phyloP scores from a whole-genome alignment of 2,888 invertebrate genomes.

The Eremobia ochroleuca region DNA sequence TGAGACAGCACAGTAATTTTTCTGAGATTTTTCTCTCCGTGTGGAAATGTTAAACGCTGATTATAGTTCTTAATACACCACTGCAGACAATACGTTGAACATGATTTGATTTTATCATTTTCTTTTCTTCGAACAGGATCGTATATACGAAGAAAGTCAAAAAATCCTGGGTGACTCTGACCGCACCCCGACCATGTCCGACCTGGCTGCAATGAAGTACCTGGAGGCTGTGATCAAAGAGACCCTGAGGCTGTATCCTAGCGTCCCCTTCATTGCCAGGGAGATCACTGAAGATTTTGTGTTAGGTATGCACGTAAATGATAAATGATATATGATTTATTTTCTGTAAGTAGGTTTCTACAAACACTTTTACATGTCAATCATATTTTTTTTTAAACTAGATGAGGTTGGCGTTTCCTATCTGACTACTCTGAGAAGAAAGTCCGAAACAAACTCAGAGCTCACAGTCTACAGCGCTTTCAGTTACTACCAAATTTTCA shows the following conservation, averaged over 20 bases:
- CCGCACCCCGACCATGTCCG: conserved; percentile 88
- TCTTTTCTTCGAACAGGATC: conserved; percentile 72
- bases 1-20: too few species aligned
- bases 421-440: too few species aligned
- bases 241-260: conserved; percentile 92
- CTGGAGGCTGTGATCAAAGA: conserved; percentile 94
- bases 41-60: neutral
- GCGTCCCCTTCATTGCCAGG: conserved; percentile 93
- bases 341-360: too few species aligned
- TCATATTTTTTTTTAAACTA: too few species aligned
- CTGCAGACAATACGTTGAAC: neutral
- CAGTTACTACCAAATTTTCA: neutral
- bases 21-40: too few species aligned
- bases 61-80: neutral
- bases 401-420: too few species aligned
- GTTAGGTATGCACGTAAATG: too few species aligned
- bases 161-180: conserved; percentile 80
- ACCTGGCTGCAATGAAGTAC: conserved; percentile 92
- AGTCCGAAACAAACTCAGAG: too few species aligned
- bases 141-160: conserved; percentile 83
- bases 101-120: neutral
- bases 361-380: too few species aligned
- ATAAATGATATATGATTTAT: too few species aligned
- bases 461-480: neutral
- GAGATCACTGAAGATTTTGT: conserved; percentile 91